A percentile compares a stretch with the other conserved stretches of the same genome.
Conservation (phyloP, 2,888 invertebrate genomes). For the Chromoteleia sp. region DNA sequence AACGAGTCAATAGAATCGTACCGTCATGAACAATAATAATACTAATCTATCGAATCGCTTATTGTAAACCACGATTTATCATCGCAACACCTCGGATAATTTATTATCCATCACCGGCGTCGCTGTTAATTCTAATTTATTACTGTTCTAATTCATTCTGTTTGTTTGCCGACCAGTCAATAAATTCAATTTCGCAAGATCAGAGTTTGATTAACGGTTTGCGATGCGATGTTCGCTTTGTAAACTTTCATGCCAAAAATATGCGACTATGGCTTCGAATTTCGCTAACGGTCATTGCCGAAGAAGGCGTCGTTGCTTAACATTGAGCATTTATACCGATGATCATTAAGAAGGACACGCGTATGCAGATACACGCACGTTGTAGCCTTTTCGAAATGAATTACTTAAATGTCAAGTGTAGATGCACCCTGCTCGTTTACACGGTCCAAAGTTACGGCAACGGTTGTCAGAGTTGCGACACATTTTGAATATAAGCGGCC, state of each 20-base stretch:
- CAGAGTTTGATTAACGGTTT: conserved; percentile 1
- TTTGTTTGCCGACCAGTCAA: neutral
- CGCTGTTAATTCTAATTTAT: neutral
- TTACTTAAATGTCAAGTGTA: conserved; percentile 62
- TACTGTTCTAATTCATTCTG: conserved; percentile 8
- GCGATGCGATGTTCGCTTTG: neutral
- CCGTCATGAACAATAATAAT: neutral
- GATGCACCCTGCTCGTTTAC: conserved; percentile 39
- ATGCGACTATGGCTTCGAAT: conserved; percentile 3
- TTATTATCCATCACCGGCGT: conserved; percentile 1
- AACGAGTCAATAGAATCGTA: neutral
- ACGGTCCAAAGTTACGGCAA: conserved; percentile 29
- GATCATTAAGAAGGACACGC: conserved; percentile 18
- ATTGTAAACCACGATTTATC: conserved; percentile 4
- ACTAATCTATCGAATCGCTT: too few relatives aligned
- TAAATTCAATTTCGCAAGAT: conserved; percentile 1
- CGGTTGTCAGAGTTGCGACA: conserved; percentile 16
- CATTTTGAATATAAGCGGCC: conserved; percentile 27
- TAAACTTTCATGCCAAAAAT: conserved; percentile 4
- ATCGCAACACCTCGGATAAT: neutral
- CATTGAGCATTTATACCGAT: neutral
- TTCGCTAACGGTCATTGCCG: conserved; percentile 9
- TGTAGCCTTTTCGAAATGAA: conserved; percentile 35
- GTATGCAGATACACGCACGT: neutral
- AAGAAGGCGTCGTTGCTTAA: conserved; percentile 31